Base-by-base conservation (phyloP, 30 jellyfish, hydroid and myxozoan species). In the Chrysaora quinquecirrha region DNA sequence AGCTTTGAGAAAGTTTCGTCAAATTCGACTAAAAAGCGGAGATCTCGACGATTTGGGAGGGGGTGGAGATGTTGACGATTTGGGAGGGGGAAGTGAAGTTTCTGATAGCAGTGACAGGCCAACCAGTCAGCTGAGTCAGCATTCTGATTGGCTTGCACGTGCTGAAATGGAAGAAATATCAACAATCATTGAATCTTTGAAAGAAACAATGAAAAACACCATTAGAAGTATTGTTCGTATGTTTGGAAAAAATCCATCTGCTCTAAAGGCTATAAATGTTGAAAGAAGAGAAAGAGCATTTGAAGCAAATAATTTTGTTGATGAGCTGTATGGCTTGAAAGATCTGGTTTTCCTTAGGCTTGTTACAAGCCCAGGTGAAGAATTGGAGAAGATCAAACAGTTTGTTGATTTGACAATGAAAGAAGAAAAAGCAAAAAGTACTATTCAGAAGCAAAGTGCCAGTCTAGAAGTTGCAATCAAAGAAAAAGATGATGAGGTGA, bases 361-460 rank as follows among this genome's bases (percentile, higher is more conserved):
- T 54, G 90, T 62, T 0, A 93, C 98, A 48, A 72, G 91, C 23
- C 90, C 95, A 12, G 93, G 87, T 1, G 98, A 93, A 69, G 98
- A 93, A 34, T 80, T 64, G 7, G 96, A 93, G 71, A 76, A 87
- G 34, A 89, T 87, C 23, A 71, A 58, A 43, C 85, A 78, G 77
- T 63, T 88, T 33, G 83, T 83, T 49, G 79, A 83, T 27, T 34
- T 93, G 75, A 86, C 79, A 38, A 66, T 52, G 73, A 76, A 70
- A 32, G 92, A 87, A 35, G 82, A 83, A 27, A 87, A 87, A 61
- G 86, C 97, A 25, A 88, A 69, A 50, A 32, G 90, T 2, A 64
- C 84, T 18, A 87, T 93, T 47, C 48, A 64, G 6, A 93, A 93
- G 54, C 83, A 84, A 32, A 85, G 80, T 47, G 81, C 52, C 7